Conservation (phyloP, 1,140 invertebrate species). For the Drusus annulatus region DNA sequence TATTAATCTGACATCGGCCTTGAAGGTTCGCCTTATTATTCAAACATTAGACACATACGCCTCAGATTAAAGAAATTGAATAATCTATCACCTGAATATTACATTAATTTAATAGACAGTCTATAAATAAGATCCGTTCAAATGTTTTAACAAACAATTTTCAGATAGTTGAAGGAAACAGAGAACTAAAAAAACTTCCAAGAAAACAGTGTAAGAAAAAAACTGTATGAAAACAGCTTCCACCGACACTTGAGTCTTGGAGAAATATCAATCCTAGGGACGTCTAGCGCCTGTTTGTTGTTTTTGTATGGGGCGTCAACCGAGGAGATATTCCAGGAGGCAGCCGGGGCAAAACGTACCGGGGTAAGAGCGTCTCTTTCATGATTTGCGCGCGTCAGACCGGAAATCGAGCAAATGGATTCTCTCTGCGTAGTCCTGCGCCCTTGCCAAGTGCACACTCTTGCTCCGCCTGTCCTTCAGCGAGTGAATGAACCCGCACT, state of each 20-base stretch:
- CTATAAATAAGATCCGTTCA: too few species aligned
- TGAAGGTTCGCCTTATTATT: too few species aligned
- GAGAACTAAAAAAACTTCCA: too few species aligned
- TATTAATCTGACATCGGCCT: too few species aligned
- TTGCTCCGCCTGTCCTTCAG: neutral
- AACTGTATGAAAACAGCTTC: neutral
- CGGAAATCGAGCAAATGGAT: constrained; percentile 59
- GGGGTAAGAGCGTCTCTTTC: constrained; percentile 34
- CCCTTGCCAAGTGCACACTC: constrained; percentile 21
- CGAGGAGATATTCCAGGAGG: constrained; percentile 22
- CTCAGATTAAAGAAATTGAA: too few species aligned
- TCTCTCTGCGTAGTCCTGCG: constrained; percentile 31
- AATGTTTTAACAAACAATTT: too few species aligned
- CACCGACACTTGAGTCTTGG: neutral
- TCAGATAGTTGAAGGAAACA: too few species aligned
- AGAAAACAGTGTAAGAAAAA: neutral
- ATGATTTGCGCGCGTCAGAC: constrained; percentile 57
- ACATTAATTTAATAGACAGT: too few species aligned
- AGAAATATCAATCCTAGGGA: constrained; percentile 28
- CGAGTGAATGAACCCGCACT: neutral
- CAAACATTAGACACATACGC: too few species aligned
- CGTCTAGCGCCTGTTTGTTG: constrained; percentile 5
- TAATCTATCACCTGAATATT: too few species aligned
- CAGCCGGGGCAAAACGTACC: constrained; percentile 13
- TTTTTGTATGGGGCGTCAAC: constrained; percentile 21